Percentiles rank a stretch among this genome's conserved stretches.
These are phyloP conservation scores for Spodoptera frugiperda DNA, from an alignment of 1,140 invertebrate genomes.

Conservation along the genomic window DNA sequence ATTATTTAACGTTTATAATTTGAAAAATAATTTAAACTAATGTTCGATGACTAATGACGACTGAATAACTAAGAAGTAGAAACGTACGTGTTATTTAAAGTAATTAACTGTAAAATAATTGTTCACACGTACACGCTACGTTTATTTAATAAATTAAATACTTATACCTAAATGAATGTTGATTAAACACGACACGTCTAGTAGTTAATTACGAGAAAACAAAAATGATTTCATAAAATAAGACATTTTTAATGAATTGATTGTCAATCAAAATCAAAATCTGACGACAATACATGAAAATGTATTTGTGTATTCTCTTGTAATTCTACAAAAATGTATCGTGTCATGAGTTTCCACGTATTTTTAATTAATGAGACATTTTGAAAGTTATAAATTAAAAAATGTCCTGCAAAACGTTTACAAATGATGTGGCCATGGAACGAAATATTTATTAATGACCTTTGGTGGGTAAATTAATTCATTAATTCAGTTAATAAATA, in stretches of 20 bases:
- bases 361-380: slow-evolving; percentile 2
- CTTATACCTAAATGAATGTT: too few relatives aligned
- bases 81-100: neutral
- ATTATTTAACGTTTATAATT: slow-evolving; percentile 9
- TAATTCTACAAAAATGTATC: neutral
- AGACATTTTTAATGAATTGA: too few relatives aligned
- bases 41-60: neutral
- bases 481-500: slow-evolving; percentile 16
- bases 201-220: too few relatives aligned
- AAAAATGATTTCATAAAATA: too few relatives aligned
- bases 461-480: neutral
- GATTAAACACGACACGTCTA: too few relatives aligned
- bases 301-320: neutral
- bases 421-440: slow-evolving; percentile 25
- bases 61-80: neutral
- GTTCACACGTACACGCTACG: too few relatives aligned
- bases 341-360: neutral
- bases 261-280: too few relatives aligned
- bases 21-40: neutral
- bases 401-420: slow-evolving; percentile 1
- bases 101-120: neutral
- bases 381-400: slow-evolving; percentile 3
- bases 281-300: neutral
- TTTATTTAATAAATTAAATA: too few relatives aligned
- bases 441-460: slow-evolving; percentile 5